Evolutionary conservation across 2,113 vertebrate species (phyloP).

Genomic region (Prunella himalayana): DNA sequence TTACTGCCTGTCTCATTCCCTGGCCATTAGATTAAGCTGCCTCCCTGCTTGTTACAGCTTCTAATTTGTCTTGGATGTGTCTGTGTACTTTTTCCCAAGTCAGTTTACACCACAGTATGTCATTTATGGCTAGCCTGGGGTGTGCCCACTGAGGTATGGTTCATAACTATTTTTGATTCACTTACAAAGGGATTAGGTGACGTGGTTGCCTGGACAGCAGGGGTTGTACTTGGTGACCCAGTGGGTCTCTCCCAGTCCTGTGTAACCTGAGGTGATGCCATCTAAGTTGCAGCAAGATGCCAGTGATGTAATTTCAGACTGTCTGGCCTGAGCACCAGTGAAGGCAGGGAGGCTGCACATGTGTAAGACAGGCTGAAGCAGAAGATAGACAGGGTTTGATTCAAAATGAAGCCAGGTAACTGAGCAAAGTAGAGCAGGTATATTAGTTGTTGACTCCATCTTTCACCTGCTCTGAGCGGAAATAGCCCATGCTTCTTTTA

Average conservation of each 20-base stretch:
- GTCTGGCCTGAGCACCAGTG: not conserved
- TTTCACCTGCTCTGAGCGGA: not conserved
- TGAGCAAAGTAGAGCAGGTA: not conserved
- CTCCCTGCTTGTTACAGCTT: not conserved
- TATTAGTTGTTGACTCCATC: not conserved
- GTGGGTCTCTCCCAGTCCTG: not conserved
- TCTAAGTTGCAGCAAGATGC: not conserved
- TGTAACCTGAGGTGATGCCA: slow-evolving; percentile 50
- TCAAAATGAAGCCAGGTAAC: not conserved
- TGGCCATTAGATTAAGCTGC: not conserved
- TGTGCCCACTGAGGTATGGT: not conserved
- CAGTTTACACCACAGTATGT: not conserved
- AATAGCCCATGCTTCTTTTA: not conserved
- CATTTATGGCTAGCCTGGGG: not conserved
- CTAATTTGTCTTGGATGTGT: not conserved
- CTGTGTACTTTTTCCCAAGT: not conserved
- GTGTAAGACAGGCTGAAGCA: not conserved
- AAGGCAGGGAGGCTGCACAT: not conserved
- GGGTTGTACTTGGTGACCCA: not conserved
- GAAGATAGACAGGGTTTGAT: not conserved
- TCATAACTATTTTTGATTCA: not conserved
- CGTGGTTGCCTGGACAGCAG: not conserved
- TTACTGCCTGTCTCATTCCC: not conserved
- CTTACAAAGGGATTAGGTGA: not conserved
- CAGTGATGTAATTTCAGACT: slow-evolving; percentile 65